Evolutionary conservation across 2,113 vertebrate genomes (phyloP), one percentile per base, ranked within the genome.

Genomic region (Melanotaenia duboulayi): DNA sequence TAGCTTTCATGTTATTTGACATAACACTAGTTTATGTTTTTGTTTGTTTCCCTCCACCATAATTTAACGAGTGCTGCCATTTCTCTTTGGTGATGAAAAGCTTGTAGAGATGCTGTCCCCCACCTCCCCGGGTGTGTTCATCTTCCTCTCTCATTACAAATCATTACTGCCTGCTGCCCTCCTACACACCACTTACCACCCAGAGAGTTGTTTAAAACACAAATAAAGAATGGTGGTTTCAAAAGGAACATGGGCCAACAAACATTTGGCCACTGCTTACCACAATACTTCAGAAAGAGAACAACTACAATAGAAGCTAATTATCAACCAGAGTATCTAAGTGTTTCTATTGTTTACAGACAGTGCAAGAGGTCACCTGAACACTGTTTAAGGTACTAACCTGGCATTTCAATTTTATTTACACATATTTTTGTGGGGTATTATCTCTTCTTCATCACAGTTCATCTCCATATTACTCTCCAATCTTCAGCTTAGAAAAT

Each of bases 171-270:
- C 69, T 58, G 62, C 76, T 74, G 63, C 74, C 76, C 76, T 78
- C 84, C 82, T 74, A 81, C 83, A 76, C 64, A 67, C 57, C 60
- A 25, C 59, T 62, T 78, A 68, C 87, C 87, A 89, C 84, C 84
- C 84, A 89, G 76, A 39, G 58, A 78, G 87, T 83, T 85, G 80
- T 85, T 86, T 86, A 14, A 80, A 80, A 68, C 56, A 32, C 39
- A 42, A 54, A 67, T 25, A 60, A 57, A 63, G 56, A 22, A 69
- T 42, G 67, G 52, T 24, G 55, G 60, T 46, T 52, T 25, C 48
- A 35, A 32, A 9, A 71, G 20, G 49, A 32, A 59, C 32, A 6
- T 50, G 11, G n/a, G 40, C 13, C 12, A 46, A 63, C 14, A 14
- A 63, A 68, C 32, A 42, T 19, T 23, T 65, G 44, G 7, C 20